Percentiles rank a stretch among this genome's conserved stretches.
Conservation (phyloP, 1,140 invertebrate genomes). For the Cryptotermes secundus region DNA sequence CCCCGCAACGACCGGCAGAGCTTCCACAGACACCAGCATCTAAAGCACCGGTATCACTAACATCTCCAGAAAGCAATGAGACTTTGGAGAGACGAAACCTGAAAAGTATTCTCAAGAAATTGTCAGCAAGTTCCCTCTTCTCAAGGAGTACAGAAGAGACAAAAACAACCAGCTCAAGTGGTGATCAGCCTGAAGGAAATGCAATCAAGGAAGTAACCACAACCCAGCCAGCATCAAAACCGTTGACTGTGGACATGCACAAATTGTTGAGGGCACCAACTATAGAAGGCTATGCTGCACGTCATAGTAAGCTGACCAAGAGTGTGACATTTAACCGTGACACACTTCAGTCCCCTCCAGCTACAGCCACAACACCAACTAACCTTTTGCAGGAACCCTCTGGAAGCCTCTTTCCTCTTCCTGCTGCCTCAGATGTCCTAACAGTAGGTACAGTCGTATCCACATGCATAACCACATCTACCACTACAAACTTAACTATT, state of each 20-base stretch:
- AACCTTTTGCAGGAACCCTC: background rate
- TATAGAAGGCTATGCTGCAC: constrained; percentile 68
- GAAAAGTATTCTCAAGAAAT: constrained; percentile 81
- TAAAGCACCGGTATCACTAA: background rate
- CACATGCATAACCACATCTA: no score
- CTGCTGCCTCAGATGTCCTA: no score
- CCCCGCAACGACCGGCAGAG: background rate
- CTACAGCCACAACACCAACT: constrained; percentile 32
- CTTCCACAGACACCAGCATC: background rate
- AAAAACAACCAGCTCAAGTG: constrained; percentile 9
- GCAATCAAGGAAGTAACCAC: background rate
- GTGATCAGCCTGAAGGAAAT: background rate
- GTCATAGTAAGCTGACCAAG: constrained; percentile 84
- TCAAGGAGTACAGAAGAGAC: constrained; percentile 27
- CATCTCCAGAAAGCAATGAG: constrained; percentile 75
- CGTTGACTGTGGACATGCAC: constrained; percentile 34
- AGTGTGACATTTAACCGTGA: constrained; percentile 85
- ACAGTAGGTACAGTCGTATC: no score
- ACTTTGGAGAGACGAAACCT: constrained; percentile 76
- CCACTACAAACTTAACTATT: no score
- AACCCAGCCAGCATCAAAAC: background rate
- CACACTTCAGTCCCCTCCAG: constrained; percentile 75
- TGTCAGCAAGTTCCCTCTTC: constrained; percentile 52
- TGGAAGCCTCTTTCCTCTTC: background rate
- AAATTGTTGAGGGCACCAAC: constrained; percentile 73